Conservation (phyloP, 1,140 invertebrate species). For the Drosophila albomicans region DNA sequence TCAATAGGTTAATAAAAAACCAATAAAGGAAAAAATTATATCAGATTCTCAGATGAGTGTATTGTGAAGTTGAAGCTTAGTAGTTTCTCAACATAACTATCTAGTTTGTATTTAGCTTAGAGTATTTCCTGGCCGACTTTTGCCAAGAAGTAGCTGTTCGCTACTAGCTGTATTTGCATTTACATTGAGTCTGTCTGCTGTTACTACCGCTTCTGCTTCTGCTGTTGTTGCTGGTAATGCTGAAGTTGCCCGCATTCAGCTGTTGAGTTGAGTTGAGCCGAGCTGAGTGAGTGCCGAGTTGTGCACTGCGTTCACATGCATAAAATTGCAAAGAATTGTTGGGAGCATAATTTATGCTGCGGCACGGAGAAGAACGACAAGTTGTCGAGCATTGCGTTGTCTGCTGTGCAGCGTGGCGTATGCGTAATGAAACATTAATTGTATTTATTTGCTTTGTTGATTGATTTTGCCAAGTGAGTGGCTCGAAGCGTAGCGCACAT, state of each 20-base stretch:
- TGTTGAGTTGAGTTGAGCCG: neutral
- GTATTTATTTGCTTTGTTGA: constrained; percentile 80
- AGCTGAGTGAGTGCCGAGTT: constrained; percentile 13
- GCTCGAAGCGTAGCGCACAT: constrained; percentile 18
- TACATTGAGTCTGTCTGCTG: constrained; percentile 17
- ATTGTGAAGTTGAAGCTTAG: no score
- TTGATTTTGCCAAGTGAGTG: constrained; percentile 59
- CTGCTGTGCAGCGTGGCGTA: constrained; percentile 57
- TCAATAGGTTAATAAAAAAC: no score
- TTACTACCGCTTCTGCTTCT: neutral
- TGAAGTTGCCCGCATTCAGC: neutral
- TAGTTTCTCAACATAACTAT: no score
- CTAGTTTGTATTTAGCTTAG: neutral
- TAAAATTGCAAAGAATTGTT: constrained; percentile 68
- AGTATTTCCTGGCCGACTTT: constrained; percentile 1
- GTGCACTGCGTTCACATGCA: constrained; percentile 64
- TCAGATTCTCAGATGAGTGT: no score
- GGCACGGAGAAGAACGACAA: neutral
- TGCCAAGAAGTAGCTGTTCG: neutral
- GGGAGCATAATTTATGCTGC: constrained; percentile 58
- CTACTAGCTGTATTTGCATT: constrained; percentile 22
- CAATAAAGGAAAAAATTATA: no score
- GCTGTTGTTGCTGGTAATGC: neutral
- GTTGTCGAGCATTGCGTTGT: neutral
- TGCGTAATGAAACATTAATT: constrained; percentile 79